Percentiles rank a stretch among this genome's conserved stretches.
Evolutionary conservation across 2,797 vertebrate species (phyloP).

Genomic region (Rousettus madagascariensis): DNA sequence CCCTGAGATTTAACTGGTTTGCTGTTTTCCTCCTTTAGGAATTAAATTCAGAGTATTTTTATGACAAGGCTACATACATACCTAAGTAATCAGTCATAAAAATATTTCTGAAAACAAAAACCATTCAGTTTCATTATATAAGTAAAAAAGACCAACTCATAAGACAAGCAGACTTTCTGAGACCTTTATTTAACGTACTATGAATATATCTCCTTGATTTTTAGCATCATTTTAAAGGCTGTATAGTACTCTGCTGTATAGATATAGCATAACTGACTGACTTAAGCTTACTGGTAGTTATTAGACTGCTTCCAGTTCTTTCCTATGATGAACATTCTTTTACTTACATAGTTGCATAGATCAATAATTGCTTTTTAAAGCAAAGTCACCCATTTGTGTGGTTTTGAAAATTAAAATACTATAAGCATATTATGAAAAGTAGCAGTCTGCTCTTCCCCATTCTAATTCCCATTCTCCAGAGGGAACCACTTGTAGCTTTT

Average conservation of each 20-base stretch:
- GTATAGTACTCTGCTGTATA: background rate
- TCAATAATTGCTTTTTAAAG: background rate
- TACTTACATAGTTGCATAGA: background rate
- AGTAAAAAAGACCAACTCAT: background rate
- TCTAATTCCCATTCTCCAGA: background rate
- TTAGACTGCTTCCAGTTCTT: background rate
- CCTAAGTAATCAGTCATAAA: background rate
- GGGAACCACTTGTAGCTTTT: background rate
- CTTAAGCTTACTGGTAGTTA: background rate
- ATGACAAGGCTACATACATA: background rate
- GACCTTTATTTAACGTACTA: background rate
- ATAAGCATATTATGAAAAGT: background rate
- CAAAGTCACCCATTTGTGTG: background rate
- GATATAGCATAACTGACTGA: background rate
- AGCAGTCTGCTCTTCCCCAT: background rate
- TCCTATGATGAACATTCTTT: background rate
- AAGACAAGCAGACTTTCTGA: background rate
- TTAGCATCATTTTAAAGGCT: background rate
- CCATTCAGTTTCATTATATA: slow-evolving; percentile 14
- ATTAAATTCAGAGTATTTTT: slow-evolving; percentile 70
- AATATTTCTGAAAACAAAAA: slow-evolving; percentile 42
- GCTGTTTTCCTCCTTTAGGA: slow-evolving; percentile 91
- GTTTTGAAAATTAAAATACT: background rate
- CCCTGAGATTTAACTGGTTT: slow-evolving; percentile 97
- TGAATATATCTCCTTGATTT: background rate